These are phyloP conservation scores for Aphelenchoides besseyi DNA, from an alignment of 1,140 invertebrate species.

Conservation along the genomic window DNA sequence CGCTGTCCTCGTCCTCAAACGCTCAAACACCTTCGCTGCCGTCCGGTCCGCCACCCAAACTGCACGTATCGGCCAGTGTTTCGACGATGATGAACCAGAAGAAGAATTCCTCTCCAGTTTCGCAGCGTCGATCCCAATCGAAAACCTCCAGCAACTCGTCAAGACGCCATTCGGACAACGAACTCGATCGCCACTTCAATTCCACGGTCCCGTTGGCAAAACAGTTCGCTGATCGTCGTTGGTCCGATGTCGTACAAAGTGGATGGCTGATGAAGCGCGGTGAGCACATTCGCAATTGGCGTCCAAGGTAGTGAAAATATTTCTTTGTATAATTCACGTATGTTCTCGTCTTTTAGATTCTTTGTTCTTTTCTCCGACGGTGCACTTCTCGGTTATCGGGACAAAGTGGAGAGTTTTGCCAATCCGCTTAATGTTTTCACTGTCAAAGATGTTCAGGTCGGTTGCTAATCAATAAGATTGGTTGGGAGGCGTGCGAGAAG, in stretches of 20 bases:
- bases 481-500: background rate
- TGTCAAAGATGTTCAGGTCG: conserved; percentile 72
- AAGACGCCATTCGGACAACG: background rate
- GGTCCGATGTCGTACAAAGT: conserved; percentile 33
- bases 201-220: background rate
- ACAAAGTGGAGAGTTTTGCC: conserved; percentile 67
- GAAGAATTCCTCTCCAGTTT: conserved; percentile 1
- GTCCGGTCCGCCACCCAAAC: too few relatives aligned
- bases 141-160: conserved; percentile 7
- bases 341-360: too few relatives aligned
- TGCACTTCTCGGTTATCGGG: conserved; percentile 85
- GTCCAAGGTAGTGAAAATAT: too few relatives aligned
- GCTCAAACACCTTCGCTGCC: background rate
- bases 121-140: background rate
- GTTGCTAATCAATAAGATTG: background rate
- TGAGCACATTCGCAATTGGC: conserved; percentile 79
- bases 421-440: conserved; percentile 97
- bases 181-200: background rate
- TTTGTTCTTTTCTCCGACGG: conserved; percentile 91
- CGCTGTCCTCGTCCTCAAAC: background rate
- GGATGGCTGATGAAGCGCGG: conserved; percentile 63
- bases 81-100: background rate
- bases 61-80: background rate
- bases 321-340: too few relatives aligned
- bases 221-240: background rate